Conservation (phyloP, 1,140 invertebrate species). For the Teleogryllus occipitalis region DNA sequence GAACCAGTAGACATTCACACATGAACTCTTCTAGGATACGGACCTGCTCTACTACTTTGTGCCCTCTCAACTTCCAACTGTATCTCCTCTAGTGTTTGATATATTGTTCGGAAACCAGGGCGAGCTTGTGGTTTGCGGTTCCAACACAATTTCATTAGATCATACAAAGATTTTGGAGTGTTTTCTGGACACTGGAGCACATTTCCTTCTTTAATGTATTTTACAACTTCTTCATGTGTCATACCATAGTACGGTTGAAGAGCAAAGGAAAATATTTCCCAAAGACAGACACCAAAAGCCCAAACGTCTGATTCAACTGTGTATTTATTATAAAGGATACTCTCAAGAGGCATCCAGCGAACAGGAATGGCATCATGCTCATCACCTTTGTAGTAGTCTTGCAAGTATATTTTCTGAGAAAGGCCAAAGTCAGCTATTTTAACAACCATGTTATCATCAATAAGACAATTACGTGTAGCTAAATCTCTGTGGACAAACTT, state of each 20-base stretch:
- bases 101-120: constrained; percentile 72
- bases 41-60: constrained; percentile 14
- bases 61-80: constrained; percentile 43
- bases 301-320: constrained; percentile 89
- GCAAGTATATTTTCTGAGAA: constrained; percentile 85
- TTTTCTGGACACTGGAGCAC: constrained; percentile 80
- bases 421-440: constrained; percentile 96
- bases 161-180: constrained; percentile 81
- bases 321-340: constrained; percentile 89
- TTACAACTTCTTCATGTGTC: constrained; percentile 91
- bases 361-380: constrained; percentile 90
- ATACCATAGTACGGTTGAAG: constrained; percentile 90
- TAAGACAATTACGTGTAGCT: constrained; percentile 91
- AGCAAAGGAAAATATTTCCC: constrained; percentile 92
- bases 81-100: constrained; percentile 57
- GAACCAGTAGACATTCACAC: constrained; percentile 14
- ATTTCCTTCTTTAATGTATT: constrained; percentile 85
- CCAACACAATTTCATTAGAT: constrained; percentile 91
- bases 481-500: constrained; percentile 95
- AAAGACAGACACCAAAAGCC: constrained; percentile 87
- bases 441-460: constrained; percentile 86
- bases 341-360: constrained; percentile 92
- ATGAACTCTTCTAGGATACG: constrained; percentile 19
- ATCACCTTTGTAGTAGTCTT: constrained; percentile 86
- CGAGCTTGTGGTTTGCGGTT: constrained; percentile 71